Evolutionary conservation across 2,113 vertebrate species (phyloP), one percentile per base, ranked within the genome.

Genomic region (Nicator chloris): DNA sequence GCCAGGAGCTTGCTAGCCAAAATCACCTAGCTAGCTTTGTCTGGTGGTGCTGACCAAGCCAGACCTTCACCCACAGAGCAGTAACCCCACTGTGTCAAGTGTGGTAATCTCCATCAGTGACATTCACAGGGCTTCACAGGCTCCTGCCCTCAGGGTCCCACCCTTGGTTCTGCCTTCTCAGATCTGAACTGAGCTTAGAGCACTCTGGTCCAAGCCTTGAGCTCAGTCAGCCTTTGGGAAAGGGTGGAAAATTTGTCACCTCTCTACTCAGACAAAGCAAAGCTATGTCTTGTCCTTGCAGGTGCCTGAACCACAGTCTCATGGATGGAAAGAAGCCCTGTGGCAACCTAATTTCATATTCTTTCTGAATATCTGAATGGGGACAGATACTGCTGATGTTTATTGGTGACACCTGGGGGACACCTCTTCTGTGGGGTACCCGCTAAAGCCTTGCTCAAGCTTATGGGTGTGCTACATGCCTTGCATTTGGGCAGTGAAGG

Each of bases 231-330:
- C 39, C 44, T 82, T 63, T 79, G 81, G 51, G 53, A 89, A 71
- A 68, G 84, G 21, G 31, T 16, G n/a, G 28, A 80, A 68, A 69
- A 56, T 9, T 44, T 37, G 22, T 56, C 72, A 70, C 30, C 14
- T 64, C 23, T 76, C 28, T 27, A 31, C 39, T 87, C 35, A 64
- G 40, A 71, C 2, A 47, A 82, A 69, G 4, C 1, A 4, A 59
- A 91, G 21, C 35, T 51, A 39, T 2, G 1, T 71, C 20, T 50
- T 75, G 24, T 21, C 33, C 39, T 78, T 0, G 0, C 23, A 39
- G 23, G 17, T 45, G 22, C 19, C 42, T 56, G 24, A 73, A n/a
- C 57, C 3, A 3, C 28, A 64, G 39, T 49, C 27, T 53, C 12
- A 1, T 5, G 28, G 53, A 22, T 40, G 18, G 22, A 50, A n/a